Conservation (phyloP, 2,113 vertebrate genomes). For the Sarotherodon lohbergeri region DNA sequence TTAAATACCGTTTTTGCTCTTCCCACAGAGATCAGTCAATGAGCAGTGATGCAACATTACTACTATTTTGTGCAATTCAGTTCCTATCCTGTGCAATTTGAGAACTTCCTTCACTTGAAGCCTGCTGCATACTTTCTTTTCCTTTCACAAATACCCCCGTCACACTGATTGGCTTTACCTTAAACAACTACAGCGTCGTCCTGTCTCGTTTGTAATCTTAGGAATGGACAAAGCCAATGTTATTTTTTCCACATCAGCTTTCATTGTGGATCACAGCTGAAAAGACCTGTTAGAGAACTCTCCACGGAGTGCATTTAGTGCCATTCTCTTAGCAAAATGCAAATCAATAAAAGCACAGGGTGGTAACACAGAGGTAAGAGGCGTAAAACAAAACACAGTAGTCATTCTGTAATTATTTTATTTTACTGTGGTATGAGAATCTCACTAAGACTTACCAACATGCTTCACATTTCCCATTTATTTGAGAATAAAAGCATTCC, state of each 20-base stretch:
- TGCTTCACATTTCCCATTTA: background rate
- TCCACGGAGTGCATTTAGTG: background rate
- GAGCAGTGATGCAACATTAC: background rate
- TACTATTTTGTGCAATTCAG: background rate
- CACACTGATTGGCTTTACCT: background rate
- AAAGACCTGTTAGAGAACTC: background rate
- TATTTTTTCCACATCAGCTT: background rate
- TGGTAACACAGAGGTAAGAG: background rate
- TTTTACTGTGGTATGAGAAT: background rate
- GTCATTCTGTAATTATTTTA: background rate
- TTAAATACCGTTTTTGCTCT: background rate
- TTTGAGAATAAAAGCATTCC: slow-evolving; percentile 1
- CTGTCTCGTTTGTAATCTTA: background rate
- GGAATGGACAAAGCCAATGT: background rate
- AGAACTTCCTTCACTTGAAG: background rate
- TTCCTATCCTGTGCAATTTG: background rate
- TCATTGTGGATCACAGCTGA: background rate
- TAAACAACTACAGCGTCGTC: background rate
- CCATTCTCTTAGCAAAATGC: background rate
- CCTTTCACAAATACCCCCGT: background rate
- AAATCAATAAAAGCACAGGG: background rate
- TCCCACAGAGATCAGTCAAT: background rate
- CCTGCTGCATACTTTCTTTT: background rate
- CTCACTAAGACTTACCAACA: background rate
- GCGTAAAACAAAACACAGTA: background rate